Evolutionary conservation across 2,113 vertebrate genomes (phyloP).

Genomic region (Triplophysa dalaica): DNA sequence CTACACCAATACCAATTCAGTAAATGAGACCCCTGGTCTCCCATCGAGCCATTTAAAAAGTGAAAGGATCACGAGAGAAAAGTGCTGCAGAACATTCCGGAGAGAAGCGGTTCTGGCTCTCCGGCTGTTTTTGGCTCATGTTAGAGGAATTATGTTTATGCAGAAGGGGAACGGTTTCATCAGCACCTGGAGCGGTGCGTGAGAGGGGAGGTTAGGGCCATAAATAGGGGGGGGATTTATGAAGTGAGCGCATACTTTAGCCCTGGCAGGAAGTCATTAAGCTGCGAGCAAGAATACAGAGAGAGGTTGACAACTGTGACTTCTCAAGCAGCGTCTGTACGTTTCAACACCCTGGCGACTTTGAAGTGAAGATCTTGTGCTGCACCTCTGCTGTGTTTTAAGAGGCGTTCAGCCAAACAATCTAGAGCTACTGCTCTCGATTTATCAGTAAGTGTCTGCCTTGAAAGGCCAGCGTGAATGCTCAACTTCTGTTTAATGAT

Average conservation of each 20-base stretch:
- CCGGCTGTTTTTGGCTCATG: conserved; percentile 59
- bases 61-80: neutral
- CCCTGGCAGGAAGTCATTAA: conserved; percentile 74
- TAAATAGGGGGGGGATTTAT: conserved; percentile 68
- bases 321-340: conserved; percentile 4
- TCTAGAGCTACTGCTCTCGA: neutral
- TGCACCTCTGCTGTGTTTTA: neutral
- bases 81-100: neutral
- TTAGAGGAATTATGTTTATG: conserved; percentile 71
- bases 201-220: conserved; percentile 44
- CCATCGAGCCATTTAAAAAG: neutral
- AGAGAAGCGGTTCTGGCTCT: conserved; percentile 42
- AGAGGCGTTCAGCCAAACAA: neutral
- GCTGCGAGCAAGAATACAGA: conserved; percentile 61
- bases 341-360: neutral
- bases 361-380: neutral
- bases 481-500: neutral
- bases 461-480: neutral
- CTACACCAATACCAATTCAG: too few relatives aligned
- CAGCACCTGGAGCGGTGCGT: conserved; percentile 73
- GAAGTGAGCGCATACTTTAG: conserved; percentile 62
- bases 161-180: conserved; percentile 71
- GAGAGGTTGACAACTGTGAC: neutral
- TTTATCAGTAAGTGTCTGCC: neutral
- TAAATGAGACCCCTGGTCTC: neutral